These are phyloP conservation scores for Oryctes rhinoceros DNA, from an alignment of 1,140 invertebrate genomes.

Conservation along the genomic window DNA sequence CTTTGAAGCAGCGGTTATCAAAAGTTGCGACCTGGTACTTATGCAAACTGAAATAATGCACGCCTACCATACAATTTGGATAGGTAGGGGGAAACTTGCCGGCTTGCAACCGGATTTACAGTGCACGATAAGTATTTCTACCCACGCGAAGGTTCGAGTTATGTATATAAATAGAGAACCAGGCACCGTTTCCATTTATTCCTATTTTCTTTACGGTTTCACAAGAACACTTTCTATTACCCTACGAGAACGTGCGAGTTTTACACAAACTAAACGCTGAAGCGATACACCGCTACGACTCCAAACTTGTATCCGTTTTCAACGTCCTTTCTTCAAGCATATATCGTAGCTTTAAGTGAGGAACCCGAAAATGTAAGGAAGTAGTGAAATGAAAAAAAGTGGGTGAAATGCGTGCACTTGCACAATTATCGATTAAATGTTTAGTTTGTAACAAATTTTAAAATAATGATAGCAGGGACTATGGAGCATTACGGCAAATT, in stretches of 20 bases:
- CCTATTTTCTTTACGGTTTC: constrained; percentile 9
- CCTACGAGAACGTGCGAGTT: constrained; percentile 1
- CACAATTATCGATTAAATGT: too few relatives aligned
- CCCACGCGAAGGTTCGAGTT: constrained; percentile 2
- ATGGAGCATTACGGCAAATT: too few relatives aligned
- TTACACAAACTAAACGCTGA: background rate
- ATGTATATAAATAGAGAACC: constrained; percentile 19
- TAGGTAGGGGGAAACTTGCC: constrained; percentile 6
- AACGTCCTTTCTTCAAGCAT: too few relatives aligned
- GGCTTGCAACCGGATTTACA: constrained; percentile 27
- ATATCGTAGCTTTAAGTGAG: too few relatives aligned
- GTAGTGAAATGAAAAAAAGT: too few relatives aligned
- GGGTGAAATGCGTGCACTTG: too few relatives aligned
- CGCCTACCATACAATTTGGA: constrained; percentile 11
- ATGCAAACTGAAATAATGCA: constrained; percentile 1
- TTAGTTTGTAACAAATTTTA: too few relatives aligned
- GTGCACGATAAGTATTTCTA: constrained; percentile 7
- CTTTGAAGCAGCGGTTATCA: background rate
- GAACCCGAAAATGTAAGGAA: too few relatives aligned
- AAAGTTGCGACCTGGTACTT: background rate
- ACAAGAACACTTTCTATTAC: constrained; percentile 28
- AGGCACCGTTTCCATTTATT: constrained; percentile 9
- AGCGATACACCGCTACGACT: background rate
- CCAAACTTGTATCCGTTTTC: too few relatives aligned
- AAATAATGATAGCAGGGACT: too few relatives aligned